Percentiles rank a stretch among this genome's conserved stretches.
Conservation (phyloP, 2,797 vertebrate genomes). For the Limnodromus scolopaceus region DNA sequence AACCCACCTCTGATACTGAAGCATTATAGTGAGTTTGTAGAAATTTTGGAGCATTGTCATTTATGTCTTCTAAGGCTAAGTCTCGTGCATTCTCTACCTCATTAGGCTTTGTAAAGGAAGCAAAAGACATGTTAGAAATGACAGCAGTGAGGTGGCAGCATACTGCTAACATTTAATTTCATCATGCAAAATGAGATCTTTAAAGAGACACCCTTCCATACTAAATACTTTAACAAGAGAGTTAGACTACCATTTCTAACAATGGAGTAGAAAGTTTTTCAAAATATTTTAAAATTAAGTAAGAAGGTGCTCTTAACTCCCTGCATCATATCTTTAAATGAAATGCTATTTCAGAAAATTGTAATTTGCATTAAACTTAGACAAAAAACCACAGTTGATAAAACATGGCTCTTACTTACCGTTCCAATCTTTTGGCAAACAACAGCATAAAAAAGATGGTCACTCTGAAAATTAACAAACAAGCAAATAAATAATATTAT, state of each 20-base stretch:
- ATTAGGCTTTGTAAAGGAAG: not conserved
- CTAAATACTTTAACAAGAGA: not conserved
- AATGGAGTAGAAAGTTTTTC: not conserved
- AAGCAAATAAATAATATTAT: not conserved
- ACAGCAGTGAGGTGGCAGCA: not conserved
- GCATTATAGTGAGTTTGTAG: not conserved
- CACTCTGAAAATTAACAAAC: not conserved
- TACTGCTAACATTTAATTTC: not conserved
- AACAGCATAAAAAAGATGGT: slow-evolving; percentile 24
- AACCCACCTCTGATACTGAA: slow-evolving; percentile 77
- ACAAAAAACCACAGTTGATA: not conserved
- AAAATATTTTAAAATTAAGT: not conserved
- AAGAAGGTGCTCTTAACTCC: not conserved
- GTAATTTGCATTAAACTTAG: not conserved
- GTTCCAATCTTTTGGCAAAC: slow-evolving; percentile 21
- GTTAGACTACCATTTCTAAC: not conserved
- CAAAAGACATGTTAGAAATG: not conserved
- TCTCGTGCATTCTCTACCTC: slow-evolving; percentile 26
- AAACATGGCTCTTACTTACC: slow-evolving; percentile 13
- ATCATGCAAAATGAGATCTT: not conserved
- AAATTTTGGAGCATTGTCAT: slow-evolving; percentile 79
- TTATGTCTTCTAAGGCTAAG: slow-evolving; percentile 62
- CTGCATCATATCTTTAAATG: not conserved
- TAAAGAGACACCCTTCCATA: not conserved
- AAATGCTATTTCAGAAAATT: not conserved